phyloP scores from a whole-genome alignment of 2,888 invertebrate genomes.

The Trichogramma evanescens region DNA sequence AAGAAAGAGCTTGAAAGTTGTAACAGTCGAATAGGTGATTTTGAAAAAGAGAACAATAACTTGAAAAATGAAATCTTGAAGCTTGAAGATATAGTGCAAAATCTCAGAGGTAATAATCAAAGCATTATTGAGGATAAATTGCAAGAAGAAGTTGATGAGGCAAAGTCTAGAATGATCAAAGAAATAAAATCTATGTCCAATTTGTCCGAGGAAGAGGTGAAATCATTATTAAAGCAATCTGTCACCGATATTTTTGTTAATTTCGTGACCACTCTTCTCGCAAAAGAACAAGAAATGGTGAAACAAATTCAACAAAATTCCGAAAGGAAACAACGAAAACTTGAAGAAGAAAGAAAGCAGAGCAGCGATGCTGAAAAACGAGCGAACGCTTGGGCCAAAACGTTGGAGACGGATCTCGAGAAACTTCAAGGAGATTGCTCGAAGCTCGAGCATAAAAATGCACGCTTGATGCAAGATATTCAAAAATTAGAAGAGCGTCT shows the following conservation, averaged over 20 bases:
- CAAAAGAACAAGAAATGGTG: slow-evolving; percentile 37
- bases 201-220: slow-evolving; percentile 4
- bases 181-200: slow-evolving; percentile 33
- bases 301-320: slow-evolving; percentile 27
- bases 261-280: slow-evolving; percentile 34
- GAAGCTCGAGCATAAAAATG: slow-evolving; percentile 25
- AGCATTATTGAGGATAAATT: slow-evolving; percentile 10
- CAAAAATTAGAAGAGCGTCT: slow-evolving; percentile 28
- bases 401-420: slow-evolving; percentile 39
- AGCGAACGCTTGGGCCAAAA: slow-evolving; percentile 30
- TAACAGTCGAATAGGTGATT: not conserved
- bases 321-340: slow-evolving; percentile 26
- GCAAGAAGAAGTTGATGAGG: slow-evolving; percentile 16
- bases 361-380: slow-evolving; percentile 34
- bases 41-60: slow-evolving; percentile 32
- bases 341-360: slow-evolving; percentile 34
- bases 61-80: slow-evolving; percentile 25
- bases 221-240: slow-evolving; percentile 24
- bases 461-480: slow-evolving; percentile 22
- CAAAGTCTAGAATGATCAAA: slow-evolving; percentile 29
- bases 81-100: slow-evolving; percentile 15
- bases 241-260: slow-evolving; percentile 31
- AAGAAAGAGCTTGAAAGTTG: slow-evolving; percentile 20
- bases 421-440: slow-evolving; percentile 34
- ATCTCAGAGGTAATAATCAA: slow-evolving; percentile 5